Percentiles rank a stretch among this genome's conserved stretches.
Evolutionary conservation across 1,140 invertebrate genomes (phyloP).

Genomic region (Ericerus pela): DNA sequence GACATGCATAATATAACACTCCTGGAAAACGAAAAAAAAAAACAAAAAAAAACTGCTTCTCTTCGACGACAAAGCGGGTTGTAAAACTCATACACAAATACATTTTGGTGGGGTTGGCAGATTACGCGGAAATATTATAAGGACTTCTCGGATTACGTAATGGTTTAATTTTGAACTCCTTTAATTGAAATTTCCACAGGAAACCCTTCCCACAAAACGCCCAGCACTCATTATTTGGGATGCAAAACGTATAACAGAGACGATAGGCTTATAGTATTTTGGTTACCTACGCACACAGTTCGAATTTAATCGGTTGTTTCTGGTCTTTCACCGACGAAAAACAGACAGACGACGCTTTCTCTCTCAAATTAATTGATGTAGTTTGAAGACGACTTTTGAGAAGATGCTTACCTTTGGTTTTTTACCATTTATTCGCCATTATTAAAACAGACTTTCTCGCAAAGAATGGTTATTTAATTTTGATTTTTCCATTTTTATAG

Average conservation of each 20-base stretch:
- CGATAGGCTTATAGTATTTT: too few relatives aligned
- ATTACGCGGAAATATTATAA: slow-evolving; percentile 7
- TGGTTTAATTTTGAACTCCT: slow-evolving; percentile 10
- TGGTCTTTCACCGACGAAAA: too few relatives aligned
- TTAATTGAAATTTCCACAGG: slow-evolving; percentile 11
- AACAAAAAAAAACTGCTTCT: neutral
- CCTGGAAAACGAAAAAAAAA: neutral
- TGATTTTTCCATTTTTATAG: too few relatives aligned
- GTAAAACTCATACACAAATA: neutral
- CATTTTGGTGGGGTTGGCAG: neutral
- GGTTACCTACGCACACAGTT: neutral
- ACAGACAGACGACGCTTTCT: too few relatives aligned
- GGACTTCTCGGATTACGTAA: slow-evolving; percentile 7
- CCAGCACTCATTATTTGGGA: neutral
- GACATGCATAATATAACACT: too few relatives aligned
- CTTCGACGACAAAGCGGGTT: neutral
- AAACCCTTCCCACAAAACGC: slow-evolving; percentile 7
- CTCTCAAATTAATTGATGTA: too few relatives aligned
- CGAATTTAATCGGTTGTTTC: slow-evolving; percentile 3
- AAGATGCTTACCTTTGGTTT: too few relatives aligned
- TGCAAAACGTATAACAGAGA: too few relatives aligned
- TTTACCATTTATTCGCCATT: too few relatives aligned
- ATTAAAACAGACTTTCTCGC: too few relatives aligned
- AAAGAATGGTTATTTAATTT: too few relatives aligned
- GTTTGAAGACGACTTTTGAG: too few relatives aligned